Evolutionary conservation across 2,888 invertebrate genomes (phyloP), one percentile per base, ranked within the genome.

Genomic region (Scaeva pyrastri): DNA sequence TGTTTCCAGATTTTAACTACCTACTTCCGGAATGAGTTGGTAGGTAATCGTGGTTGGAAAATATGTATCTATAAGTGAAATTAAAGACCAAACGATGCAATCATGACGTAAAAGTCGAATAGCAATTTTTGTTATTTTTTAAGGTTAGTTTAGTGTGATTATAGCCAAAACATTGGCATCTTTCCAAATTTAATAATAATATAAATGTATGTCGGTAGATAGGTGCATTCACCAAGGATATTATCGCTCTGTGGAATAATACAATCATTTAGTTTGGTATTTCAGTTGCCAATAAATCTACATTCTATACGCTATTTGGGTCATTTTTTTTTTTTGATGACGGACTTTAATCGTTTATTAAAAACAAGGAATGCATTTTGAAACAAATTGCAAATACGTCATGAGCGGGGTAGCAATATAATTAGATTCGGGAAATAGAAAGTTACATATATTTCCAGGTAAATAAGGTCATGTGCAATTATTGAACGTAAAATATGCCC

Each of bases 161-260:
- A 41, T 43, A 43, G 11, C 0, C 11, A 31, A n/a, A 23, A 62
- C 5, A 0, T 31, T 48, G 66, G 66, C 31, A 48, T 31, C 16
- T 1, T 48, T 66, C 66, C 66, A 66, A 64, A 26, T 48, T 14
- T 1, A 64, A 23, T 45, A n/a, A n/a, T 43, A n/a, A 31, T 31
- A 31, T 31, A n/a, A n/a, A n/a, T n/a, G n/a, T n/a, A n/a, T n/a
- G n/a, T n/a, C n/a, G n/a, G 6, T 31, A 5, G 5, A 31, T 31
- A 31, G 31, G 16, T 23, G n/a, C n/a, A 64, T 45, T 31, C 64
- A 45, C 45, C 45, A 66, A 48, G 64, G 45, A 48, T 8, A 31
- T 31, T 48, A 26, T 64, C 31, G 45, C 23, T 62, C 26, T 45
- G 10, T 14, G 0, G 16, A 64, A 64, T 64, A 48, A 48, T 12